Evolutionary conservation across 2,797 vertebrate genomes (phyloP).

Genomic region (Aplochiton taeniatus): DNA sequence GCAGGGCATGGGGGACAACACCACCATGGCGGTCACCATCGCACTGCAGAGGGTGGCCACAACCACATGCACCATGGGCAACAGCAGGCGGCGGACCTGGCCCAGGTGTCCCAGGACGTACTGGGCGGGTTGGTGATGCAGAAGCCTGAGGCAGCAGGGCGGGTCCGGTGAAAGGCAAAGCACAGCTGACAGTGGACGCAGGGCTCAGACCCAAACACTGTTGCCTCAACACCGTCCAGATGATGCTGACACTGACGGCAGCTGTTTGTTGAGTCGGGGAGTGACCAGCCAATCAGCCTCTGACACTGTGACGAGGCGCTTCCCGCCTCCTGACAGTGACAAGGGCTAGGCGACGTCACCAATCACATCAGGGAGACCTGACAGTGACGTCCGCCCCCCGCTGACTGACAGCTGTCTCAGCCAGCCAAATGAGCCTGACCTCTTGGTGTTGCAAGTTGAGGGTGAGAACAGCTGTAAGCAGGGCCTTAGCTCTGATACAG

Average conservation of each 20-base stretch:
- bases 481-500: constrained; percentile 25
- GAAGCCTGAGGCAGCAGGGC: constrained; percentile 67
- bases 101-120: constrained; percentile 44
- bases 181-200: constrained; percentile 80
- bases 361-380: constrained; percentile 85
- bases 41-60: constrained; percentile 11
- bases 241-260: constrained; percentile 97
- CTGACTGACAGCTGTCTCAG: constrained; percentile 82
- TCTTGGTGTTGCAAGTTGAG: constrained; percentile 76
- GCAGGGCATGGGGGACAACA: constrained; percentile 35
- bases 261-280: constrained; percentile 77
- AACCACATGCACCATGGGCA: constrained; percentile 47
- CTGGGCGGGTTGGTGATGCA: constrained; percentile 28
- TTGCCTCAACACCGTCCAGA: constrained; percentile 61
- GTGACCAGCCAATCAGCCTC: constrained; percentile 69
- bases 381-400: constrained; percentile 85
- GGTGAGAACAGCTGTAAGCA: constrained; percentile 82
- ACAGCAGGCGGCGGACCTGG: constrained; percentile 34
- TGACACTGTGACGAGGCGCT: constrained; percentile 88
- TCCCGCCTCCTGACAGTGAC: constrained; percentile 92
- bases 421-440: constrained; percentile 73
- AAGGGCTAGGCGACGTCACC: constrained; percentile 65
- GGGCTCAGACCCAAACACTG: constrained; percentile 58
- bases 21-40: constrained; percentile 19
- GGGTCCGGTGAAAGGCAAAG: constrained; percentile 76